Evolutionary conservation across 2,797 vertebrate species (phyloP).

Genomic region (Sylvia borin): DNA sequence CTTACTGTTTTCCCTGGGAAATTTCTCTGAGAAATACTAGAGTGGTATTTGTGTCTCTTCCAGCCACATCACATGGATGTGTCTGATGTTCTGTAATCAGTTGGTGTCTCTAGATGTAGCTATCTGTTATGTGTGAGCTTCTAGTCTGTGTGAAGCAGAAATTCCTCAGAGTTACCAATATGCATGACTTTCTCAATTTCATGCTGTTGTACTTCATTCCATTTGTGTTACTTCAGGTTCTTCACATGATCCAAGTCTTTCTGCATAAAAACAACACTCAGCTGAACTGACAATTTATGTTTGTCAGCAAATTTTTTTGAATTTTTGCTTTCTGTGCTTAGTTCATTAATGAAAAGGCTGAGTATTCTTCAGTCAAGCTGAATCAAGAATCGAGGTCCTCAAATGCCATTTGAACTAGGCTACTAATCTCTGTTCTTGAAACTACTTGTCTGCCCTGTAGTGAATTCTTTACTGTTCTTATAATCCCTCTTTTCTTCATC

Average conservation of each 20-base stretch:
- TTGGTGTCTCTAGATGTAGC: not conserved
- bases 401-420: not conserved
- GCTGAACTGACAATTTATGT: not conserved
- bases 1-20: not conserved
- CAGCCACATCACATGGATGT: not conserved
- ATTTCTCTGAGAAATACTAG: not conserved
- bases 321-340: not conserved
- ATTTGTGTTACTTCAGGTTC: not conserved
- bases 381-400: not conserved
- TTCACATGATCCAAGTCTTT: not conserved
- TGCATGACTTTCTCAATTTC: not conserved
- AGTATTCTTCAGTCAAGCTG: not conserved
- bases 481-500: not conserved
- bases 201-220: not conserved
- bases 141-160: not conserved
- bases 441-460: not conserved
- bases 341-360: not conserved
- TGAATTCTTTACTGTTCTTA: slow-evolving; percentile 2
- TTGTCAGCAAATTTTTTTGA: not conserved
- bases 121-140: not conserved
- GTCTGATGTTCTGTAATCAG: not conserved
- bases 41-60: not conserved
- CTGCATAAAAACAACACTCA: not conserved
- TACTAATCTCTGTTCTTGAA: not conserved
- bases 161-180: not conserved